Evolutionary conservation across 2,888 invertebrate species (phyloP).

Genomic region (Spisula solida): DNA sequence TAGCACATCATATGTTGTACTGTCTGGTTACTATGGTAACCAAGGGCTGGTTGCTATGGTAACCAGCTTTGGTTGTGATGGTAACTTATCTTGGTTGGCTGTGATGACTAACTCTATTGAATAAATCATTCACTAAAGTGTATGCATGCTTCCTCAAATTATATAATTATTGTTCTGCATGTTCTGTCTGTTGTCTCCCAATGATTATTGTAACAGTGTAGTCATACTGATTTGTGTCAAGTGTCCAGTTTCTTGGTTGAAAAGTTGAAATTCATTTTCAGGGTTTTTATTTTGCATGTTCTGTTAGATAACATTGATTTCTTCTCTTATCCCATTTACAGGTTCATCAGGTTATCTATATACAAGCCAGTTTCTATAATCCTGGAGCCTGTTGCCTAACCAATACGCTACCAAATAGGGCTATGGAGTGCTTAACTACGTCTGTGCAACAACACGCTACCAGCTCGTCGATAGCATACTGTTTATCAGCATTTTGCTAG

Average conservation of each 20-base stretch:
- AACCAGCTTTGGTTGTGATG: background rate
- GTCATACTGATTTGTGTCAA: background rate
- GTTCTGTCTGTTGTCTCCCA: background rate
- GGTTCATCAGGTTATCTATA: slow-evolving; percentile 2
- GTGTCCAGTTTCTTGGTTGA: background rate
- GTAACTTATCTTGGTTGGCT: too few species aligned
- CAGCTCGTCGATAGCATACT: too few species aligned
- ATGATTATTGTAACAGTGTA: background rate
- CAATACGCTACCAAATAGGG: too few species aligned
- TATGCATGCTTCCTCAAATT: background rate
- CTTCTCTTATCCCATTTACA: background rate
- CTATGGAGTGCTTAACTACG: too few species aligned
- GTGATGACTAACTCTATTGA: background rate
- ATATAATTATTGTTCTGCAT: background rate
- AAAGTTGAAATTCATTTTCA: background rate
- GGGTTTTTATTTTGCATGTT: background rate
- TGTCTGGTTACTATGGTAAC: too few species aligned
- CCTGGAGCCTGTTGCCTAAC: too few species aligned
- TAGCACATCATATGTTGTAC: too few species aligned
- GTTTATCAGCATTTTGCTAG: too few species aligned
- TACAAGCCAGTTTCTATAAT: background rate
- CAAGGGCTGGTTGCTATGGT: background rate
- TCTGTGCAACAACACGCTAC: too few species aligned
- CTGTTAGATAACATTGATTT: background rate
- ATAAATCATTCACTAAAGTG: background rate